These are phyloP conservation scores for Hippocampus comes DNA, from an alignment of 2,113 vertebrate species.

Conservation along the genomic window DNA sequence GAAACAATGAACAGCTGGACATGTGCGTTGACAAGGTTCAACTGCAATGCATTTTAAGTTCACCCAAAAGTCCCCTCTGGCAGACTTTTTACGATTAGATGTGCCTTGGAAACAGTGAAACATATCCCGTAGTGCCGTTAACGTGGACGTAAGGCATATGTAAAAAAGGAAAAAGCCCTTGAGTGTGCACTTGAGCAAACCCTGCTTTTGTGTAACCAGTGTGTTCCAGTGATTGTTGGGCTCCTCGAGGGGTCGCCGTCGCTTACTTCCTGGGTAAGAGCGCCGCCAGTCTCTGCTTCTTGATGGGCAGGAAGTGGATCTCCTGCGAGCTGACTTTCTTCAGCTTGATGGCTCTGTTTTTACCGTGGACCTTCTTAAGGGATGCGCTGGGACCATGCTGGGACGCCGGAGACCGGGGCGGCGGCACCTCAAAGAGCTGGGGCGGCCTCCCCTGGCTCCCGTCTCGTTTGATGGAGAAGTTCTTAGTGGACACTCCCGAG, in stretches of 20 bases:
- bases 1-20: no score
- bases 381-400: constrained; percentile 73
- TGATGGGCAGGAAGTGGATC: constrained; percentile 97
- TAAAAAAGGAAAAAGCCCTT: constrained; percentile 2
- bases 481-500: constrained; percentile 95
- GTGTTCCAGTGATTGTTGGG: not conserved
- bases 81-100: no score
- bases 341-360: constrained; percentile 92
- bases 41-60: no score
- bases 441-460: constrained; percentile 80
- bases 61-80: no score
- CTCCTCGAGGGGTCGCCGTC: constrained; percentile 15
- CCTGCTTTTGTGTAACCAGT: not conserved
- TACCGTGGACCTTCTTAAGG: constrained; percentile 82
- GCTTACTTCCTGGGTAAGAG: constrained; percentile 94
- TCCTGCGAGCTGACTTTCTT: constrained; percentile 98
- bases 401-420: constrained; percentile 74
- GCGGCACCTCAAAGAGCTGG: constrained; percentile 77
- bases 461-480: constrained; percentile 97
- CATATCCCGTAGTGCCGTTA: not conserved
- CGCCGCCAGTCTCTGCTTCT: constrained; percentile 95
- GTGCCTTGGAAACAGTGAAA: not conserved
- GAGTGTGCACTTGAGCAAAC: not conserved
- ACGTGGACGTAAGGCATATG: not conserved
- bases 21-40: no score